These are phyloP conservation scores for Tinea trinotella DNA, from an alignment of 2,888 invertebrate species.

Conservation along the genomic window DNA sequence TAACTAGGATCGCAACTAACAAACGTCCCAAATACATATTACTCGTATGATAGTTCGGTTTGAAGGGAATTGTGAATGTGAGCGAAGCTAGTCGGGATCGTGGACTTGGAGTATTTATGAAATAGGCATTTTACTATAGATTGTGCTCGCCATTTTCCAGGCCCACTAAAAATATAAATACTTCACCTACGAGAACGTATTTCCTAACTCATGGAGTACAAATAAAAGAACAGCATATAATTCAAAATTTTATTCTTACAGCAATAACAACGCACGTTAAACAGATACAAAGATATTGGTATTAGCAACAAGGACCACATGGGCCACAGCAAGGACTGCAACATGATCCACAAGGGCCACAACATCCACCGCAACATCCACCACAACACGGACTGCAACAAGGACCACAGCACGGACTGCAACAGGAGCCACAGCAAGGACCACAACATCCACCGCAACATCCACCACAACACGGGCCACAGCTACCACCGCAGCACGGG, in stretches of 20 bases:
- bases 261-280: not conserved
- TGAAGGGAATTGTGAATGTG: too few relatives aligned
- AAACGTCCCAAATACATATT: too few relatives aligned
- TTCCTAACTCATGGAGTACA: too few relatives aligned
- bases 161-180: too few relatives aligned
- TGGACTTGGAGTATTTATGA: too few relatives aligned
- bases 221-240: not conserved
- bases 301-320: conserved; percentile 20
- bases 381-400: conserved; percentile 26
- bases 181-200: too few relatives aligned
- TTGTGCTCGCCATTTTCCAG: too few relatives aligned
- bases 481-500: conserved; percentile 16
- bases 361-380: conserved; percentile 22
- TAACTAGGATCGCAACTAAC: too few relatives aligned
- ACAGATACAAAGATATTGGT: not conserved
- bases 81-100: too few relatives aligned
- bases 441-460: conserved; percentile 26
- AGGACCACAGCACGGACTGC: conserved; percentile 27
- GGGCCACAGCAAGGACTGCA: conserved; percentile 17
- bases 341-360: conserved; percentile 25
- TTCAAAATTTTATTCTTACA: not conserved
- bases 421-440: conserved; percentile 33
- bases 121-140: too few relatives aligned
- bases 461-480: conserved; percentile 31
- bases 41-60: too few relatives aligned